Evolutionary conservation across 2,888 invertebrate genomes (phyloP).

Genomic region (Cheilosia grossa): DNA sequence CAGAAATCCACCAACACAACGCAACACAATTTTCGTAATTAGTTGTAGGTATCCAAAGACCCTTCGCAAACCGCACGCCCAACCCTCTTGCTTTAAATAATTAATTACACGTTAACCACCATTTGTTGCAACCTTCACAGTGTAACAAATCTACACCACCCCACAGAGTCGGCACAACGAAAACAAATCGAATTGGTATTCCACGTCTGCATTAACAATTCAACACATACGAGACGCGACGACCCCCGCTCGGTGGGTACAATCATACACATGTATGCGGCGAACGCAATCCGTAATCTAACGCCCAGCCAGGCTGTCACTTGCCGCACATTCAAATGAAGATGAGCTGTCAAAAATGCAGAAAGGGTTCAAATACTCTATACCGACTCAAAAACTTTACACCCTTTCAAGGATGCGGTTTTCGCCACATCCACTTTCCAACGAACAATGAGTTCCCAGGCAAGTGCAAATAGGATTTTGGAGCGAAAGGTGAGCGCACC

Average conservation of each 20-base stretch:
- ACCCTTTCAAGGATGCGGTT: slow-evolving; percentile 13
- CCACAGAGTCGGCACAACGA: background rate
- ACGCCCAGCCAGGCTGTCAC: slow-evolving; percentile 6
- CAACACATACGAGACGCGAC: background rate
- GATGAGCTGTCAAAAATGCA: slow-evolving; percentile 9
- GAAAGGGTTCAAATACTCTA: background rate
- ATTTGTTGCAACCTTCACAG: slow-evolving; percentile 3
- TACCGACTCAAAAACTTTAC: slow-evolving; percentile 1
- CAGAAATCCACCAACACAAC: background rate
- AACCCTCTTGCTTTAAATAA: slow-evolving; percentile 53
- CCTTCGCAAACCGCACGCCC: slow-evolving; percentile 26
- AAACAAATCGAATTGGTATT: slow-evolving; percentile 44
- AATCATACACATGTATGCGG: background rate
- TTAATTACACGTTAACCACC: slow-evolving; percentile 45
- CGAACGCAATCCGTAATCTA: slow-evolving; percentile 5
- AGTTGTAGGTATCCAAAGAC: background rate
- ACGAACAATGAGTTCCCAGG: slow-evolving; percentile 14
- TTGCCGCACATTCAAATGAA: slow-evolving; percentile 6
- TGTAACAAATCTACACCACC: slow-evolving; percentile 17
- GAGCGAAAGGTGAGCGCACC: slow-evolving; percentile 4
- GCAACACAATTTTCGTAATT: slow-evolving; percentile 33
- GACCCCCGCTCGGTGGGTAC: background rate
- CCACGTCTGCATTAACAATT: slow-evolving; percentile 15
- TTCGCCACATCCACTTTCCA: slow-evolving; percentile 14
- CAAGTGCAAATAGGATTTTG: slow-evolving; percentile 7